Conservation (phyloP, 2,113 vertebrate genomes). For the Micronisus gabar region DNA sequence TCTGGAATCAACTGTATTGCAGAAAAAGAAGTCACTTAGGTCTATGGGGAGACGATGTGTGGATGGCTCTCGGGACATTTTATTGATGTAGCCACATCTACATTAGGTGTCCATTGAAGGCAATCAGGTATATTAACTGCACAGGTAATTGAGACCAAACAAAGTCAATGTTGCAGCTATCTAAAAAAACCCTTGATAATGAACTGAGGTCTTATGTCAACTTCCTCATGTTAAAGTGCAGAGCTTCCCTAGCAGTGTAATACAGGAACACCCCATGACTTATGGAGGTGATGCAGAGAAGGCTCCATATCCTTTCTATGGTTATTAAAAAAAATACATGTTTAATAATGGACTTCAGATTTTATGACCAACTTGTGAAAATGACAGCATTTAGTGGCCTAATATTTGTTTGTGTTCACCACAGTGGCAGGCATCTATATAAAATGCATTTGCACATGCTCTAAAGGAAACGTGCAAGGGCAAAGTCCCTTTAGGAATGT, state of each 20-base stretch:
- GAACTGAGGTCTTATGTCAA: background rate
- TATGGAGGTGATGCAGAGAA: background rate
- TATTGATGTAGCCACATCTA: background rate
- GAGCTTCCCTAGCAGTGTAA: background rate
- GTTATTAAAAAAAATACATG: background rate
- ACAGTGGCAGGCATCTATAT: background rate
- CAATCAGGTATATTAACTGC: background rate
- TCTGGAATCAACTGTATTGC: background rate
- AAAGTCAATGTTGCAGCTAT: background rate
- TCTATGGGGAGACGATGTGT: background rate
- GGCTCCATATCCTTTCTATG: background rate
- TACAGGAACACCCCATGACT: background rate
- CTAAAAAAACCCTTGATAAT: background rate
- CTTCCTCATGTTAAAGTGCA: background rate
- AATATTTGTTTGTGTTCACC: background rate
- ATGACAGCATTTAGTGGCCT: background rate
- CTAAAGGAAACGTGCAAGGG: background rate
- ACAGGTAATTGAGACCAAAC: background rate
- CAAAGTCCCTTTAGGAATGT: background rate
- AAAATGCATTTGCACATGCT: conserved; percentile 1
- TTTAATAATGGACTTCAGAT: background rate
- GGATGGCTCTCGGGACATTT: background rate
- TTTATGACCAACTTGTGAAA: background rate
- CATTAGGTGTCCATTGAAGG: background rate
- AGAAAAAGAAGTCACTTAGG: background rate